A percentile compares a stretch with the other conserved stretches of the same genome.
Conservation (phyloP, 2,113 vertebrate genomes). For the Tiliqua scincoides region DNA sequence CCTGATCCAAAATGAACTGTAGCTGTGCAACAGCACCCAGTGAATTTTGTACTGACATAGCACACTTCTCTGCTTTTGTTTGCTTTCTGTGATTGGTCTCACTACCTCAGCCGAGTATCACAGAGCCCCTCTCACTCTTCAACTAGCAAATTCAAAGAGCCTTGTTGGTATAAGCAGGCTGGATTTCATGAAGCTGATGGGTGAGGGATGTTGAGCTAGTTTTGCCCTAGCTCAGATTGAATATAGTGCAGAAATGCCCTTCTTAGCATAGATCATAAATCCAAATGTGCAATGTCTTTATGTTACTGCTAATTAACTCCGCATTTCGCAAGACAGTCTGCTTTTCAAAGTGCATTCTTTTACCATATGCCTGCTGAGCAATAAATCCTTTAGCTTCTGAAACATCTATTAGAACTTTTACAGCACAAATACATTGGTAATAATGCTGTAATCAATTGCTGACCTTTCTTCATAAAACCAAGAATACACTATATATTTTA, state of each 20-base stretch:
- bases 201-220: background rate
- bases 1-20: no score
- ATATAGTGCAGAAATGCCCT: background rate
- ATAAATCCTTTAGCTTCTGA: background rate
- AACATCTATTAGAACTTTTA: background rate
- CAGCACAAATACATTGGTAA: background rate
- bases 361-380: background rate
- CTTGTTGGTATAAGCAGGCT: background rate
- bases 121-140: background rate
- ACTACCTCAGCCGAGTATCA: background rate
- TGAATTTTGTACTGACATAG: background rate
- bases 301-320: background rate
- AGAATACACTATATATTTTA: background rate
- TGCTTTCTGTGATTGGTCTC: background rate
- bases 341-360: constrained; percentile 34
- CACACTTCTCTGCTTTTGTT: background rate
- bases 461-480: background rate
- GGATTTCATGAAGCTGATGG: background rate
- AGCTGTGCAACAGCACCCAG: background rate
- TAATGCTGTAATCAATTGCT: constrained; percentile 20
- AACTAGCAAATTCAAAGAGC: background rate
- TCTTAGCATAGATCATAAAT: background rate
- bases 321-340: background rate
- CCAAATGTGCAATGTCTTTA: background rate
- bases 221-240: background rate